Conservation (phyloP, 1,140 invertebrate genomes). For the Caenorhabditis inopinata region DNA sequence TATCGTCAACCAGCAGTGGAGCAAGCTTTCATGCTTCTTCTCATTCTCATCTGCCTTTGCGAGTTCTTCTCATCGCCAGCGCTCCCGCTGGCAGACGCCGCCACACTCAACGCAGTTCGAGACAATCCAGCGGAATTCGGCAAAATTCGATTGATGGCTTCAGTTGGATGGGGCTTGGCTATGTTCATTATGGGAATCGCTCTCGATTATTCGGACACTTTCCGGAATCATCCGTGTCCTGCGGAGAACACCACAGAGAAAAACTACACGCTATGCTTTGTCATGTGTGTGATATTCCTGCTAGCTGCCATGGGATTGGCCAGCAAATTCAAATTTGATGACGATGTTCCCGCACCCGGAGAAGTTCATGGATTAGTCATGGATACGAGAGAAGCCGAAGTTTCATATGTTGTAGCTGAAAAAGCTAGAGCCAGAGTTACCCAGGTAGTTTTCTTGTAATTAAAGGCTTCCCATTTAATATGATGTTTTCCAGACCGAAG, state of each 20-base stretch:
- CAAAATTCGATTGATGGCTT: conserved; percentile 96
- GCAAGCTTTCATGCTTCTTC: conserved; percentile 89
- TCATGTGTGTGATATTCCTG: conserved; percentile 95
- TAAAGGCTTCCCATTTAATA: background rate
- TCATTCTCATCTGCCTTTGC: conserved; percentile 87
- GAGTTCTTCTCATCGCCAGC: conserved; percentile 96
- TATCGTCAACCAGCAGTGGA: conserved; percentile 84
- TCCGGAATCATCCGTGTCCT: conserved; percentile 80
- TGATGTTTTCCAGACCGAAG: background rate
- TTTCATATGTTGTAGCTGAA: conserved; percentile 64
- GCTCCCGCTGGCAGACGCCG: conserved; percentile 91
- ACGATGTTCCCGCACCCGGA: conserved; percentile 55
- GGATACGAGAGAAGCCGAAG: conserved; percentile 65
- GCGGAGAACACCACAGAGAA: conserved; percentile 86
- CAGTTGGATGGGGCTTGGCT: conserved; percentile 85
- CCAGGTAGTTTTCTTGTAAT: conserved; percentile 37
- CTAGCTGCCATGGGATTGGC: conserved; percentile 80
- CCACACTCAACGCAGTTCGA: conserved; percentile 67
- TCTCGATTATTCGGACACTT: conserved; percentile 87
- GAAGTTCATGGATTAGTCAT: conserved; percentile 64
- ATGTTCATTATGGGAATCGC: conserved; percentile 99
- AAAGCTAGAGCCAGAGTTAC: conserved; percentile 60
- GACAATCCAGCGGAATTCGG: conserved; percentile 74
- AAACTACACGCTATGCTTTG: conserved; percentile 97
- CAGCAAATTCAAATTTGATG: conserved; percentile 75